Conservation (phyloP, 2,113 vertebrate genomes). For the Zapus hudsonius region DNA sequence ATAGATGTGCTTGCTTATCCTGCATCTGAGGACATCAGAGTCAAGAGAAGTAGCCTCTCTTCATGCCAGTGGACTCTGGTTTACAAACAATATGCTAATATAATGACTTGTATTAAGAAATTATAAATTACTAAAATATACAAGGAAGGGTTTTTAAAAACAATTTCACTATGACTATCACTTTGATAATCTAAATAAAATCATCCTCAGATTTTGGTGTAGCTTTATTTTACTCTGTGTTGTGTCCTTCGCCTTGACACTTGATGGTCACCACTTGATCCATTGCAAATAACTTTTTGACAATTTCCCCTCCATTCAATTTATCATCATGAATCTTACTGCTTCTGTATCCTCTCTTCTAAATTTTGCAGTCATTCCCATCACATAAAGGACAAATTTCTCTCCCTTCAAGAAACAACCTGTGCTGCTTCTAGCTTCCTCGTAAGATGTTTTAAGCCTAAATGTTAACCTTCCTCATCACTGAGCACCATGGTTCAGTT, state of each 20-base stretch:
- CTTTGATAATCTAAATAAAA: constrained; percentile 52
- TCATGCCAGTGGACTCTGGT: constrained; percentile 50
- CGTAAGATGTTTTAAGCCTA: constrained; percentile 19
- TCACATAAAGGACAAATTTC: not conserved
- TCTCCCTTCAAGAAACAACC: not conserved
- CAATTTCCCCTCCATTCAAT: not conserved
- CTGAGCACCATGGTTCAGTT: not conserved
- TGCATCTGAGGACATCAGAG: constrained; percentile 52
- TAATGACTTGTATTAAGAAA: no score
- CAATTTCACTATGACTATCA: constrained; percentile 40
- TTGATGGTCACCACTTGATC: constrained; percentile 36
- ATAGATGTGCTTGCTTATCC: constrained; percentile 47
- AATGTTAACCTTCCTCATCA: not conserved
- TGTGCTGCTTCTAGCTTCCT: not conserved
- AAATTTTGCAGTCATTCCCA: not conserved
- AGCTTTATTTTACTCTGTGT: not conserved
- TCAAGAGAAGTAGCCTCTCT: constrained; percentile 41
- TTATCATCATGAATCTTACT: not conserved
- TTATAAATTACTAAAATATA: constrained; percentile 65
- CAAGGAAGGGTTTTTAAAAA: constrained; percentile 33
- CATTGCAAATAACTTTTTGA: constrained; percentile 42
- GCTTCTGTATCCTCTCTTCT: constrained; percentile 1
- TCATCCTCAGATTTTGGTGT: not conserved
- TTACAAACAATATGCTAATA: constrained; percentile 52
- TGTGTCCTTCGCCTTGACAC: not conserved